phyloP scores from a whole-genome alignment of 2,888 invertebrate species.

The Conchocele bisecta region DNA sequence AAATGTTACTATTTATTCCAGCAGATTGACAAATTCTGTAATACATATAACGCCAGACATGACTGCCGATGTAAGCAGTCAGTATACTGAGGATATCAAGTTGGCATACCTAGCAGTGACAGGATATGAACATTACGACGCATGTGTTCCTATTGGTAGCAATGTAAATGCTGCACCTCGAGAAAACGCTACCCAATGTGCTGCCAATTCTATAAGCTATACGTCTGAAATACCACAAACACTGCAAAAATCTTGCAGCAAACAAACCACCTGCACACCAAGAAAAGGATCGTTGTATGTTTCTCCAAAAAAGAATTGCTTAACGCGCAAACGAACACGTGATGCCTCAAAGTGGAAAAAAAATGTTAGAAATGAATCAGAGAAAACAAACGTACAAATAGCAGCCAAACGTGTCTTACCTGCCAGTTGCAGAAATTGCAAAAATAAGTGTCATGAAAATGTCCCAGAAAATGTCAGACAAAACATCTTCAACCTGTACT shows the following conservation, averaged over 20 bases:
- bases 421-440: background rate
- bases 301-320: conserved; percentile 12
- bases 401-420: background rate
- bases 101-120: conserved; percentile 3
- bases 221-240: no score
- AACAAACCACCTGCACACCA: no score
- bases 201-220: no score
- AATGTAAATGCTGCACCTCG: background rate
- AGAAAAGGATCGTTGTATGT: conserved; percentile 11
- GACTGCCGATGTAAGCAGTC: no score
- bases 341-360: conserved; percentile 17
- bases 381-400: background rate
- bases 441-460: conserved; percentile 14
- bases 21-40: no score
- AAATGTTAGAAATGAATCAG: conserved; percentile 7
- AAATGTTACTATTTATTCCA: no score
- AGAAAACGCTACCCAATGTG: background rate
- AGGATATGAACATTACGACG: conserved; percentile 14
- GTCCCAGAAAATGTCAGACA: conserved; percentile 4
- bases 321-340: conserved; percentile 1
- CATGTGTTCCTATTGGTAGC: conserved; percentile 7
- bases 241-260: no score
- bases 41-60: no score
- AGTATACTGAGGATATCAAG: no score
- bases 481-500: conserved; percentile 12